Base-by-base conservation (phyloP, 2,888 invertebrate genomes). In the Congeria kusceri region DNA sequence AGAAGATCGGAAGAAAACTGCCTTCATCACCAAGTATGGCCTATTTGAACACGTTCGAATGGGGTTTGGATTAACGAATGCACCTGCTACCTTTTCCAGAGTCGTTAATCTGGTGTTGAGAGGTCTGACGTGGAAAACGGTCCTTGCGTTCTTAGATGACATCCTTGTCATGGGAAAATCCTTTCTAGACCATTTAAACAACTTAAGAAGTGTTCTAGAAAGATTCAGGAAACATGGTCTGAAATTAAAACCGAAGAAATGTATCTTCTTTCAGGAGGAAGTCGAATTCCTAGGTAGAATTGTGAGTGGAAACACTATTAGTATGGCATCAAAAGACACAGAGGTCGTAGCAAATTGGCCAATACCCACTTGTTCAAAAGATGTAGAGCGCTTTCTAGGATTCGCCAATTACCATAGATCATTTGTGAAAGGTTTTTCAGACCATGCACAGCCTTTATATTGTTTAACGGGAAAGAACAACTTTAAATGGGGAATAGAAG, bases 201-300 rank as follows among this genome's bases (percentile, higher is more conserved):
- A 68, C 25, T 25, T 68, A 27, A 18, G 15, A 13, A n/a, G 44
- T n/a, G 67, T 57, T 25, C 25, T 58, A 25, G 59, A 32, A 28
- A n/a, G 67, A 18, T 68, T 58, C 58, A 32, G 67, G 23, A 39
- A 27, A 11, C 44, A 68, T 57, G 59, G 46, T 23, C 39, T 68
- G 20, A 68, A 32, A 46, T 32, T 58, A 18, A 68, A 68, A 46
- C 58, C 67, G 27, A 58, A 44, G 46, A 68, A 68, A 46, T 58
- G 67, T 25, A 15, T 58, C 44, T 57, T 58, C 11, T 68, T 58
- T 23, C 67, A 68, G 39, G 18, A 44, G 11, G 67, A 68, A 20
- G 67, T 68, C 3, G 44, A 68, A 46, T 68, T 68, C 27, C 46
- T 58, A 32, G 67, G 44, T 7, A 68, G 67, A 27, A 58, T 46